A percentile compares a stretch with the other conserved stretches of the same genome.
These are phyloP conservation scores for Plumapathes pennacea DNA, from an alignment of 92 coral and sea anemone genomes.

Conservation along the genomic window DNA sequence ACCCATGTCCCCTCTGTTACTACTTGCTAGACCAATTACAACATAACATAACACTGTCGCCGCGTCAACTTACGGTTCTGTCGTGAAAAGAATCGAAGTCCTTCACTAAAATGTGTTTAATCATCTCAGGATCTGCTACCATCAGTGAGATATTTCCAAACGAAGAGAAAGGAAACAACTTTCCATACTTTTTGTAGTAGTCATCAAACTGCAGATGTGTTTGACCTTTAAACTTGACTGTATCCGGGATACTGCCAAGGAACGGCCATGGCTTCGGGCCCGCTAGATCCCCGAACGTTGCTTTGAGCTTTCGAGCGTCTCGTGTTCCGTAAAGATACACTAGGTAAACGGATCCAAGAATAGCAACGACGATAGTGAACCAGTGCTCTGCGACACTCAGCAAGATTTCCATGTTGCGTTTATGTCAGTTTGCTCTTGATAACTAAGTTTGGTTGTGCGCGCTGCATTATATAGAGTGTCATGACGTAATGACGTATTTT, in stretches of 20 bases:
- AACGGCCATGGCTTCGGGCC: constrained; percentile 75
- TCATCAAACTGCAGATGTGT: constrained; percentile 40
- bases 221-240: constrained; percentile 30
- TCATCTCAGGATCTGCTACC: constrained; percentile 55
- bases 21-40: no score
- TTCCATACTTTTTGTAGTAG: constrained; percentile 69
- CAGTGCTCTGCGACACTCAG: not conserved
- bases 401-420: not conserved
- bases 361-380: constrained; percentile 7
- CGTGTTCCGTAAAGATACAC: constrained; percentile 40
- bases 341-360: constrained; percentile 3
- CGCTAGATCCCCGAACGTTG: constrained; percentile 47
- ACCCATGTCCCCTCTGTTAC: no score
- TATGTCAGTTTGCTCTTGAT: no score
- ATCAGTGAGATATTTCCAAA: constrained; percentile 21
- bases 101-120: constrained; percentile 53
- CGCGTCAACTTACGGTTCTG: constrained; percentile 46
- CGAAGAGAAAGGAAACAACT: constrained; percentile 27
- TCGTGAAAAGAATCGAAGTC: constrained; percentile 59
- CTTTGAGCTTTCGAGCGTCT: constrained; percentile 23
- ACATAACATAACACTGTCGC: no score
- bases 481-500: no score
- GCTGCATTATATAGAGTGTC: no score
- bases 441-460: no score
- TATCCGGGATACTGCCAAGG: constrained; percentile 26